Conservation (phyloP, 1,140 invertebrate species). For the Pseudomyrmex gracilis region DNA sequence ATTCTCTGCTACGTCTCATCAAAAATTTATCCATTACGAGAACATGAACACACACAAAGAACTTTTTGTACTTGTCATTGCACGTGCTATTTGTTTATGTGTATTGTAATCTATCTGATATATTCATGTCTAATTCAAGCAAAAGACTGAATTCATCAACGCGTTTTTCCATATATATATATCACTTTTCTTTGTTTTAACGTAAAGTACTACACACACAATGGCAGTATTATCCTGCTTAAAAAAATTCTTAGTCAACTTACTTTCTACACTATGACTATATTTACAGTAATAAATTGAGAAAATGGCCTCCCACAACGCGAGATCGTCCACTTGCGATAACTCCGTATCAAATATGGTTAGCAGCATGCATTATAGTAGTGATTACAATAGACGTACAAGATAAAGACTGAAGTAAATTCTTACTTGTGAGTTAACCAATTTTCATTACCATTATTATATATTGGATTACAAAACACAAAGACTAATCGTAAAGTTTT, state of each 20-base stretch:
- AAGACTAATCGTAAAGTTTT: conserved; percentile 5
- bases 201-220: conserved; percentile 79
- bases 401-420: conserved; percentile 2
- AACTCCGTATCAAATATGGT: conserved; percentile 42
- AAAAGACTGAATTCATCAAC: conserved; percentile 66
- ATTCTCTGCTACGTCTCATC: conserved; percentile 1
- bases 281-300: conserved; percentile 80
- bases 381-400: conserved; percentile 31
- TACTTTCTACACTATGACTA: conserved; percentile 75
- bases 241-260: conserved; percentile 77
- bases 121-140: conserved; percentile 45
- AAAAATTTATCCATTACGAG: conserved; percentile 15
- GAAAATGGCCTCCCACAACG: conserved; percentile 78
- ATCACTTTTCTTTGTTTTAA: conserved; percentile 69
- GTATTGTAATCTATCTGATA: conserved; percentile 39
- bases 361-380: conserved; percentile 23
- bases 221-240: conserved; percentile 83
- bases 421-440: neutral
- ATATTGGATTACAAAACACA: conserved; percentile 10
- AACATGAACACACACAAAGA: conserved; percentile 14
- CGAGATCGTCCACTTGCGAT: conserved; percentile 77
- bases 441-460: conserved; percentile 27
- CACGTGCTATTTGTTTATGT: conserved; percentile 29
- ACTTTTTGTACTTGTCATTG: conserved; percentile 51
- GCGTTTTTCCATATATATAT: conserved; percentile 58